Evolutionary conservation across 2,797 vertebrate species (phyloP).

Genomic region (Sebastolobus alascanus): DNA sequence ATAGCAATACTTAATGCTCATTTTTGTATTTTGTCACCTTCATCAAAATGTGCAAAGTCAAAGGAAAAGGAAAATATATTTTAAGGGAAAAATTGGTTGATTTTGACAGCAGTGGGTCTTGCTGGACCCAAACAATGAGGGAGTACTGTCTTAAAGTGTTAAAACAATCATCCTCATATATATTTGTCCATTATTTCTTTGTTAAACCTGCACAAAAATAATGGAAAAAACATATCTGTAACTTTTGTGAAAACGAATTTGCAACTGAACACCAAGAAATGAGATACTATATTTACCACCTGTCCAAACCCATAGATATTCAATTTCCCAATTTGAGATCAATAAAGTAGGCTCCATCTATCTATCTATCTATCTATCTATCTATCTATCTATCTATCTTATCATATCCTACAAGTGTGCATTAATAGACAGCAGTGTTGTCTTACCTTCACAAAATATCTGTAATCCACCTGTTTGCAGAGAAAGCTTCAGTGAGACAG

Average conservation of each 20-base stretch:
- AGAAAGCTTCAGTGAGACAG: conserved; percentile 32
- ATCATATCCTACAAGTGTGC: neutral
- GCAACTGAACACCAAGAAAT: too few relatives aligned
- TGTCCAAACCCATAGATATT: too few relatives aligned
- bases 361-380: too few relatives aligned
- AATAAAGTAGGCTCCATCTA: too few relatives aligned
- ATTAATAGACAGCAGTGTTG: neutral
- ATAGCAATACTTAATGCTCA: neutral
- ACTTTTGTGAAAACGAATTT: neutral
- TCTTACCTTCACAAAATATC: conserved; percentile 51
- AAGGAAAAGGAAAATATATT: too few relatives aligned
- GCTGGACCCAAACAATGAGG: too few relatives aligned
- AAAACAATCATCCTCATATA: neutral
- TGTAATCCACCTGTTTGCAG: conserved; percentile 53
- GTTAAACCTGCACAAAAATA: neutral
- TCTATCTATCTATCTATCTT: too few relatives aligned
- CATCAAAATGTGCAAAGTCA: neutral
- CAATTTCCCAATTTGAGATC: too few relatives aligned
- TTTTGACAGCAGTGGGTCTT: neutral
- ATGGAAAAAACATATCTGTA: neutral
- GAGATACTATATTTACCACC: too few relatives aligned
- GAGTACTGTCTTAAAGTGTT: too few relatives aligned
- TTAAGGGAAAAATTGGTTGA: neutral
- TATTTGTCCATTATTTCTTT: neutral
- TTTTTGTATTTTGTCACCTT: neutral